phyloP scores from a whole-genome alignment of 1,140 invertebrate species.

The Leucophenga varia region DNA sequence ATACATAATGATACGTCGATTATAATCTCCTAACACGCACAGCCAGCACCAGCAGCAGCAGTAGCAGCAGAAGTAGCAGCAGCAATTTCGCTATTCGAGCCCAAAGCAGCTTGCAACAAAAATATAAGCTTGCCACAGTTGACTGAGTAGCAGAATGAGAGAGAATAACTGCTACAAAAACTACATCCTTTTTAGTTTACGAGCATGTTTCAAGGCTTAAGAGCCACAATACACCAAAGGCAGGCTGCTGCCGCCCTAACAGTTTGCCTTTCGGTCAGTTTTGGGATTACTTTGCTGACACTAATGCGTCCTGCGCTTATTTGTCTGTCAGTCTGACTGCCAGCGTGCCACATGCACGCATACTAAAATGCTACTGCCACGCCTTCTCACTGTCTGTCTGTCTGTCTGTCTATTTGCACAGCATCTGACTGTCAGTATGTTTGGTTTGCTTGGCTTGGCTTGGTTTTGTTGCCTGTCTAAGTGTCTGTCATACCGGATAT shows the following conservation, averaged over 20 bases:
- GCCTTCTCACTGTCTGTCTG: too few species aligned
- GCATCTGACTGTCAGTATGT: too few species aligned
- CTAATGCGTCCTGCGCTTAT: conserved; percentile 50
- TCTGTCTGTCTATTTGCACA: too few species aligned
- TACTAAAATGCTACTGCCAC: neutral
- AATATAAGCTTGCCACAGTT: too few species aligned
- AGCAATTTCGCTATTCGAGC: conserved; percentile 1
- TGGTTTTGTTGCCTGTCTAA: too few species aligned
- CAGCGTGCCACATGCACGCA: neutral
- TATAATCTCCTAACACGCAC: conserved; percentile 20
- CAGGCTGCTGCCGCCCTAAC: conserved; percentile 15
- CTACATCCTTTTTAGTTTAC: too few species aligned
- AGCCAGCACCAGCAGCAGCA: neutral
- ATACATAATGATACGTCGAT: conserved; percentile 27
- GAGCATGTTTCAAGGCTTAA: conserved; percentile 22
- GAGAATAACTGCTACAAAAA: too few species aligned
- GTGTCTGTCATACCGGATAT: neutral
- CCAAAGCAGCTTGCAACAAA: conserved; percentile 3
- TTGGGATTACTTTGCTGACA: conserved; percentile 45
- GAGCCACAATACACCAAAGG: too few species aligned
- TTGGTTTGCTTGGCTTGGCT: too few species aligned
- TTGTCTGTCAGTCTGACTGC: conserved; percentile 31
- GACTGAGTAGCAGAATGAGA: too few species aligned
- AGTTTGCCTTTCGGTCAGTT: conserved; percentile 20
- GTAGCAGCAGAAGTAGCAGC: conserved; percentile 9